phyloP scores from a whole-genome alignment of 1,140 invertebrate genomes.

The Semibalanus balanoides region DNA sequence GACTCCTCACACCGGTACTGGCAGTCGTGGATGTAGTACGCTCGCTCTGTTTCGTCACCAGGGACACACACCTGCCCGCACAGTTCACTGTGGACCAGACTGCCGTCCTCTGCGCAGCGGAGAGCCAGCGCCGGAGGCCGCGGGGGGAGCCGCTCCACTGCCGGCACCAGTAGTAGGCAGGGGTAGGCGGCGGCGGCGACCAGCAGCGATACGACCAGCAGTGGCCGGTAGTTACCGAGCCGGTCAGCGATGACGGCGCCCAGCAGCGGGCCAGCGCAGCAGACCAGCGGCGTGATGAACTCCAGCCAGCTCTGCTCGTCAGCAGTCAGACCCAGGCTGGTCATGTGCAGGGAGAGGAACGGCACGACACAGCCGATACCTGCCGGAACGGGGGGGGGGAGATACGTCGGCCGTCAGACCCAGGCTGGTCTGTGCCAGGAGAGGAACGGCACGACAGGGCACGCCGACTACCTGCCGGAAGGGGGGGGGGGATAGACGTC shows the following conservation, averaged over 20 bases:
- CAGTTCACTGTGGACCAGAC: not conserved
- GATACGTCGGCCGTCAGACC: too few species aligned
- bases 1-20: not conserved
- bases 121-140: not conserved
- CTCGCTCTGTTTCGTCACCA: not conserved
- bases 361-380: conserved; percentile 58
- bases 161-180: conserved; percentile 45
- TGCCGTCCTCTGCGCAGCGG: not conserved
- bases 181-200: conserved; percentile 49
- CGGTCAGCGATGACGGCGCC: conserved; percentile 51
- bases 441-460: too few species aligned
- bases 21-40: not conserved
- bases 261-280: conserved; percentile 49
- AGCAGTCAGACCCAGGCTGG: conserved; percentile 46
- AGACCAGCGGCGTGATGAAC: conserved; percentile 51
- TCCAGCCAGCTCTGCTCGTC: conserved; percentile 54
- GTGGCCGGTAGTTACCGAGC: conserved; percentile 39
- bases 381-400: conserved; percentile 29
- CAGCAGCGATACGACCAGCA: conserved; percentile 49
- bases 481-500: too few species aligned
- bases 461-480: too few species aligned
- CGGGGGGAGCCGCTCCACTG: conserved; percentile 25
- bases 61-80: not conserved
- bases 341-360: conserved; percentile 56
- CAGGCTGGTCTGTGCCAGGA: too few species aligned